Conservation (phyloP, 2,797 vertebrate genomes). For the Propithecus deckenii region DNA sequence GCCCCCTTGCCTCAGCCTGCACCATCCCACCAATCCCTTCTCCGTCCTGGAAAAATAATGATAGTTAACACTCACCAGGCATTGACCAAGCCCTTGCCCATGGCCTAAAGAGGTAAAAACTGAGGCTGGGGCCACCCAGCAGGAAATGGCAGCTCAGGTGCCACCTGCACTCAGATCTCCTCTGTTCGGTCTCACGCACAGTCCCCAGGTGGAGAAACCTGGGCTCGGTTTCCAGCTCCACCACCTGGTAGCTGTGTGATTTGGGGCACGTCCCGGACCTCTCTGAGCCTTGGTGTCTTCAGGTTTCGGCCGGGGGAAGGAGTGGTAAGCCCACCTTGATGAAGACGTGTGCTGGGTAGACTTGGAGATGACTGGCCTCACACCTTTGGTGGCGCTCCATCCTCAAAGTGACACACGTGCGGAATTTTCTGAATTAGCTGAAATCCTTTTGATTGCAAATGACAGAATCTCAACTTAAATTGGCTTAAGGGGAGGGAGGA, state of each 20-base stretch:
- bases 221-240: fast-evolving
- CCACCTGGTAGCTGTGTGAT: neutral
- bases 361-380: neutral
- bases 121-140: neutral
- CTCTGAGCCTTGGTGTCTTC: neutral
- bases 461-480: neutral
- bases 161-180: neutral
- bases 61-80: fast-evolving
- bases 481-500: too few species aligned
- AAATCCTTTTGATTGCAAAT: neutral
- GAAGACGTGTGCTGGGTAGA: fast-evolving
- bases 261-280: neutral
- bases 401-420: fast-evolving
- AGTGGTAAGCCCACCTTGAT: neutral
- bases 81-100: neutral
- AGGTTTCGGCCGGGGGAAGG: too few species aligned
- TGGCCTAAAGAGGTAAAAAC: neutral
- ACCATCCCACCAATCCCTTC: fast-evolving
- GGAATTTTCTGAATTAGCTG: neutral
- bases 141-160: neutral
- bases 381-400: neutral
- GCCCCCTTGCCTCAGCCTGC: fast-evolving
- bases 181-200: fast-evolving
- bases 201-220: neutral
- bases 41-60: neutral